Conservation (phyloP, 2,797 vertebrate genomes). For the Sebastes matsubarae region DNA sequence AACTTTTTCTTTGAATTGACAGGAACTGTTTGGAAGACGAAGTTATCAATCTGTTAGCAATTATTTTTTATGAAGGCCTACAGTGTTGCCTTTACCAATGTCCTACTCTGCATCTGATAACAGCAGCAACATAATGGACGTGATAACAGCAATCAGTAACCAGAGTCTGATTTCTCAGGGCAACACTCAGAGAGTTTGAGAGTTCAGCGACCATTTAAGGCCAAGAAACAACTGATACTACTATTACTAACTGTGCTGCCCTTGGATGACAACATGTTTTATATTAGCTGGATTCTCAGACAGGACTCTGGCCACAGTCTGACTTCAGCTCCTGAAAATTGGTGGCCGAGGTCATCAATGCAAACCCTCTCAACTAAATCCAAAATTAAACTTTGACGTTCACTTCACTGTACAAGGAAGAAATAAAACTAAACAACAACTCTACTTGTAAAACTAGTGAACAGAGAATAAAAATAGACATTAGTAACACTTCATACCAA, state of each 20-base stretch:
- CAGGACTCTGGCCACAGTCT: background rate
- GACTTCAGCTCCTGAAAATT: background rate
- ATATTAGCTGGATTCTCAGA: conserved; percentile 4
- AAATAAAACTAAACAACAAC: too few relatives aligned
- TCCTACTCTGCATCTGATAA: conserved; percentile 8
- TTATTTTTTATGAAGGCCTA: background rate
- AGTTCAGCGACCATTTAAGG: background rate
- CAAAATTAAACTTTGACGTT: background rate
- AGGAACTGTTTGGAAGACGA: background rate
- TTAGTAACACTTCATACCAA: too few relatives aligned
- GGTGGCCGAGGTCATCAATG: background rate
- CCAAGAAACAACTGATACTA: background rate
- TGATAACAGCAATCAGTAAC: conserved; percentile 30
- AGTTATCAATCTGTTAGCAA: too few relatives aligned
- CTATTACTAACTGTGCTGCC: background rate
- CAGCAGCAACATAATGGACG: background rate
- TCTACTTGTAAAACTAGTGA: too few relatives aligned
- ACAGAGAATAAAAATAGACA: too few relatives aligned
- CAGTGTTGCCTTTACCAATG: background rate
- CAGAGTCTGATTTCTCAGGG: background rate
- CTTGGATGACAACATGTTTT: background rate
- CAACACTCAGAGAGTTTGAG: background rate
- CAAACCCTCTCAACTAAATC: background rate
- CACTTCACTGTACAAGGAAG: too few relatives aligned
- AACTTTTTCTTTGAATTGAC: background rate